Evolutionary conservation across 2,888 invertebrate species (phyloP).

Genomic region (Rhyacophila evoluta): DNA sequence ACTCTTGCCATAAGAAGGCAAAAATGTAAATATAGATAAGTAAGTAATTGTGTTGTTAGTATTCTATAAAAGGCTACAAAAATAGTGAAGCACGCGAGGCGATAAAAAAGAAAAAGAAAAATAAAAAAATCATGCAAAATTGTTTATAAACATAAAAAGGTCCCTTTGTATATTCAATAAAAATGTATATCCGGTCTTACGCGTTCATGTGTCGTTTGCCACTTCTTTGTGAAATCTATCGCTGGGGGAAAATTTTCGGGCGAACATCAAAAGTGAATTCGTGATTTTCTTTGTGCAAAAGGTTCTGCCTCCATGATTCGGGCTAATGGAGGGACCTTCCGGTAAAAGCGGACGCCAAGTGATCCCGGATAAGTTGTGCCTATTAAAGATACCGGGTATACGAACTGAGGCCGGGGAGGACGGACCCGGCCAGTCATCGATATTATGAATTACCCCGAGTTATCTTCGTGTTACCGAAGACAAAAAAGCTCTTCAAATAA

Average conservation of each 20-base stretch:
- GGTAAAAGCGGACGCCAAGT: slow-evolving; percentile 35
- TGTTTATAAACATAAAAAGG: slow-evolving; percentile 24
- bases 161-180: slow-evolving; percentile 20
- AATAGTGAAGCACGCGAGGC: background rate
- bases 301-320: slow-evolving; percentile 29
- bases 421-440: slow-evolving; percentile 32
- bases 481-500: slow-evolving; percentile 1
- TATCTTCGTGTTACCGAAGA: background rate
- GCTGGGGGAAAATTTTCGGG: slow-evolving; percentile 22
- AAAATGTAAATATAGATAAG: slow-evolving; percentile 1
- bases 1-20: background rate
- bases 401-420: slow-evolving; percentile 12
- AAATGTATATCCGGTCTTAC: slow-evolving; percentile 24
- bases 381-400: slow-evolving; percentile 31
- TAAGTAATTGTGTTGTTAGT: slow-evolving; percentile 10
- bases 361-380: slow-evolving; percentile 37
- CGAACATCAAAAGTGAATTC: slow-evolving; percentile 22
- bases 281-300: slow-evolving; percentile 20
- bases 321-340: slow-evolving; percentile 37
- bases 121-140: slow-evolving; percentile 19
- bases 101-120: slow-evolving; percentile 5
- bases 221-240: slow-evolving; percentile 24
- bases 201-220: slow-evolving; percentile 24
- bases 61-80: background rate
- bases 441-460: slow-evolving; percentile 33